phyloP scores from a whole-genome alignment of 2,797 vertebrate genomes.

The Tiaroga cobitis region DNA sequence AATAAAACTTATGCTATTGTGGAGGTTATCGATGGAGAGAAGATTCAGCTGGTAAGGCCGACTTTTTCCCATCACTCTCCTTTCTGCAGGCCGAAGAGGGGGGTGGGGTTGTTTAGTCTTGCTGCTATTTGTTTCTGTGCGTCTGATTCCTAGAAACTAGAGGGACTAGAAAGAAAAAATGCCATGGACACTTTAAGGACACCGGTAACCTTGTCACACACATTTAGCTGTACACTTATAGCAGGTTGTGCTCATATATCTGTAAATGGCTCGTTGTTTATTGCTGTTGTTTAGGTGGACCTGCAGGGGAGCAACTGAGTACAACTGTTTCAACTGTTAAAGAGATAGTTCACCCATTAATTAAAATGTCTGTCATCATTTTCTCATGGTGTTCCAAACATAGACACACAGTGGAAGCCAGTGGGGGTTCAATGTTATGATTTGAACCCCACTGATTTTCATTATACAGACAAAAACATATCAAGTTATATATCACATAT shows the following conservation, averaged over 20 bases:
- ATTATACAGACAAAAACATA: background rate
- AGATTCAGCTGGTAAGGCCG: conserved; percentile 83
- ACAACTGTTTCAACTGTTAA: conserved; percentile 11
- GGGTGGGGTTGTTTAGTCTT: conserved; percentile 29
- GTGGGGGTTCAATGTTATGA: background rate
- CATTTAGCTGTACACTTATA: background rate
- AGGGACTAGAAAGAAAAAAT: conserved; percentile 31
- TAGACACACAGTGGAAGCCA: background rate
- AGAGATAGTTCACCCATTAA: background rate
- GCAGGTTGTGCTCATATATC: conserved; percentile 12
- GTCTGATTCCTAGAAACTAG: conserved; percentile 9
- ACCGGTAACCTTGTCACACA: conserved; percentile 28
- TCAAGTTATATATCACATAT: too few species aligned
- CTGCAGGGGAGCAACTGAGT: conserved; percentile 11
- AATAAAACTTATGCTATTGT: conserved; percentile 83
- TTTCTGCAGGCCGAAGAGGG: background rate
- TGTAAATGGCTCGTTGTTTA: background rate
- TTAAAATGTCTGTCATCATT: background rate
- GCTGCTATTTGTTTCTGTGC: conserved; percentile 26
- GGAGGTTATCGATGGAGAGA: conserved; percentile 83
- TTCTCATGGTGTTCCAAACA: conserved; percentile 1
- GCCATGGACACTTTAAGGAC: conserved; percentile 38
- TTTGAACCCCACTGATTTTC: background rate
- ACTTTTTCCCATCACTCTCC: background rate
- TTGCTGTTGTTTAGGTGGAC: conserved; percentile 12